Evolutionary conservation across 2,888 invertebrate species (phyloP), one percentile per base, ranked within the genome.

Genomic region (Nowickia ferox): DNA sequence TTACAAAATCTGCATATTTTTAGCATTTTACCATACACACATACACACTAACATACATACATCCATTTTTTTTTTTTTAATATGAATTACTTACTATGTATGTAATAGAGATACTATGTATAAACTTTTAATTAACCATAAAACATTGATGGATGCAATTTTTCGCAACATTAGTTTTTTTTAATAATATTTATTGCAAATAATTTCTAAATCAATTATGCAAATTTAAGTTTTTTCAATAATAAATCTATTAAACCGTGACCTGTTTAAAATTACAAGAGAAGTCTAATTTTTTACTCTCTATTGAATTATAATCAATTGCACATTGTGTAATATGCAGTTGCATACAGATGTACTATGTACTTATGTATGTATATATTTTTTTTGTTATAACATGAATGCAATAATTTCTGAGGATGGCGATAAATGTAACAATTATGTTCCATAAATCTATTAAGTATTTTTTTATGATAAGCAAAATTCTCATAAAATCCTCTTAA

Each of bases 401-500:
- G 38, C 77, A 65, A 76, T 59, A 30, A 44, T 44, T 40, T 68
- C 30, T 44, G 22, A 38, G 11, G 44, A 63, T 17, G 10, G 22
- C n/a, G 57, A 61, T 72, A 65, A 61, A 75, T 79, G 15, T 53
- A 75, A 71, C 65, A 82, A 79, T 86, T 55, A 66, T 44, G 57
- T 74, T 61, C 22, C 59, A 86, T 83, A 83, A 83, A 83, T 83
- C 66, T 66, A 42, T 40, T 42, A 22, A 19, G 44, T 51, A 30
- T 6, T 74, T 74, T 69, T 65, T 85, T 74, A 57, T 78, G 68
- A 19, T 48, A 38, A 71, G 19, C 66, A 22, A 55, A 57, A 66
- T 75, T 57, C 40, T 38, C 53, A 65, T 65, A 61, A 83, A 86
- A 83, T 86, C 86, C 86, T 86, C 79, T 86, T 86, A 83, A 79